phyloP scores from a whole-genome alignment of 2,797 vertebrate genomes.

The Myotis pilosus region DNA sequence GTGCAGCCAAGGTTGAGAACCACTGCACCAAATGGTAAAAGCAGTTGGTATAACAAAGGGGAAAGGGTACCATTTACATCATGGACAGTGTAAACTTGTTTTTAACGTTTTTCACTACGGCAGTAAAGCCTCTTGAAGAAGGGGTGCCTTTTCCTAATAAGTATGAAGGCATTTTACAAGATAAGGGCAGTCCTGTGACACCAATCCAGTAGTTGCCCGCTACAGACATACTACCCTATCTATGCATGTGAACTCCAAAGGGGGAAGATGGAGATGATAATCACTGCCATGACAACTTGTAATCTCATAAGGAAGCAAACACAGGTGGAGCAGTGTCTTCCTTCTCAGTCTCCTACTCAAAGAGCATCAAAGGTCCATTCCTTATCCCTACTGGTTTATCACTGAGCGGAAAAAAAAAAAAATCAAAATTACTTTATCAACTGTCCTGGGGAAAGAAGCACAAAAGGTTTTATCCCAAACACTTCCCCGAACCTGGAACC shows the following conservation, averaged over 20 bases:
- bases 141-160: background rate
- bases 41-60: background rate
- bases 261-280: background rate
- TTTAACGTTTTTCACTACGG: background rate
- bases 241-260: background rate
- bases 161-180: background rate
- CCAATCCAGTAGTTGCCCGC: background rate
- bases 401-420: background rate
- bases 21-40: background rate
- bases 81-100: background rate
- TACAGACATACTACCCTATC: background rate
- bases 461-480: background rate
- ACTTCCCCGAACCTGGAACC: slow-evolving; percentile 17
- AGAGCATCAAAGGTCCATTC: background rate
- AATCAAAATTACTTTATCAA: background rate
- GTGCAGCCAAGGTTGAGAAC: too few species aligned
- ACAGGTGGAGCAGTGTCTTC: background rate
- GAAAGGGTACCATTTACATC: background rate
- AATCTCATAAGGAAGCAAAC: background rate
- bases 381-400: background rate
- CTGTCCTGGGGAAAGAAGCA: background rate
- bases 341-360: slow-evolving; percentile 25
- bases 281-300: background rate
- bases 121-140: slow-evolving; percentile 39
- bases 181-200: background rate